Conservation (phyloP, 2,888 invertebrate genomes). For the Pristionchus exspectatus region DNA sequence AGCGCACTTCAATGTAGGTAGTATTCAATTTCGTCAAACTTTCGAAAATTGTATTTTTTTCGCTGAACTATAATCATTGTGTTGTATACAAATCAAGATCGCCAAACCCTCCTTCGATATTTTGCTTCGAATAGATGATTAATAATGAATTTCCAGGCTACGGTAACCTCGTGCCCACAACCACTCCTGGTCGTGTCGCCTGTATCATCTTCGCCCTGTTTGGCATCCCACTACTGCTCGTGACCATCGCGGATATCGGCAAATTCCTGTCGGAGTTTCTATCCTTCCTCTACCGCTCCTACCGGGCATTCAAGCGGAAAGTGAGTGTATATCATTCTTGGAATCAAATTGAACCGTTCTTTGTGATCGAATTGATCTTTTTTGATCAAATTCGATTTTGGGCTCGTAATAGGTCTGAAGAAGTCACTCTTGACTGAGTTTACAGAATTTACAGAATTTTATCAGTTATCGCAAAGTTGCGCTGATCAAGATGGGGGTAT, state of each 20-base stretch:
- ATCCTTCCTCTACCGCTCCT: conserved; percentile 74
- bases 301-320: conserved; percentile 75
- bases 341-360: neutral
- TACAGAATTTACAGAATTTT: too few species aligned
- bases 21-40: neutral
- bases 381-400: too few species aligned
- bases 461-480: too few species aligned
- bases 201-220: conserved; percentile 78
- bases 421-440: too few species aligned
- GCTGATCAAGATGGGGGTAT: too few species aligned
- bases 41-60: too few species aligned
- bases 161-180: conserved; percentile 75
- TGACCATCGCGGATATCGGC: conserved; percentile 78
- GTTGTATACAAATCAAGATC: too few species aligned
- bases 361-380: too few species aligned
- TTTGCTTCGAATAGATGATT: neutral
- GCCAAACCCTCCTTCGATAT: too few species aligned
- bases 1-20: too few species aligned
- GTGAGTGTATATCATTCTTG: conserved; percentile 57
- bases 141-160: conserved; percentile 66
- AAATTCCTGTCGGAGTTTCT: conserved; percentile 78
- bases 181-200: conserved; percentile 73
- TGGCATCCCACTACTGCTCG: conserved; percentile 78
- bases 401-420: too few species aligned
- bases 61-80: too few species aligned